phyloP scores from a whole-genome alignment of 1,140 invertebrate genomes.

The Adoxophyes honmai region DNA sequence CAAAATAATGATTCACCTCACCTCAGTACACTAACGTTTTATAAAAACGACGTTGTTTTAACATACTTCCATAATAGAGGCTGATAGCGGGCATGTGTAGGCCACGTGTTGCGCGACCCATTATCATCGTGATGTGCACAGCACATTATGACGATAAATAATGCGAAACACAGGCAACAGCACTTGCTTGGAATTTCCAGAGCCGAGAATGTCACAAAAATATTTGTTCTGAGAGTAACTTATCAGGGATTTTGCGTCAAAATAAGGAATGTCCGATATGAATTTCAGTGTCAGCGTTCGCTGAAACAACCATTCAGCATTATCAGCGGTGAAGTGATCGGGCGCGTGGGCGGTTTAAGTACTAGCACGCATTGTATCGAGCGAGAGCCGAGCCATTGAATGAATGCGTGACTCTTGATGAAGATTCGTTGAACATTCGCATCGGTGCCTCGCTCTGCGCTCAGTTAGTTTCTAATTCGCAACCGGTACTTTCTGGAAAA shows the following conservation, averaged over 20 bases:
- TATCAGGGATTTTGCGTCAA: no score
- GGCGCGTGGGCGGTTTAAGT: slow-evolving; percentile 4
- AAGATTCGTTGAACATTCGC: slow-evolving; percentile 9
- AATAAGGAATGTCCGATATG: no score
- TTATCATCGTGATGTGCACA: slow-evolving; percentile 3
- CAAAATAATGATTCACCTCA: slow-evolving; percentile 3
- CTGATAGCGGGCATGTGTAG: slow-evolving; percentile 2
- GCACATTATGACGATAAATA: no score
- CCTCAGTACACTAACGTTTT: neutral
- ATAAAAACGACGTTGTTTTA: neutral
- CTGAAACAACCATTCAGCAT: no score
- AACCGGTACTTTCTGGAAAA: slow-evolving; percentile 4
- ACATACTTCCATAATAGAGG: neutral
- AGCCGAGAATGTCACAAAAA: neutral
- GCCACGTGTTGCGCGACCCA: slow-evolving; percentile 8
- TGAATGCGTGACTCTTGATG: slow-evolving; percentile 5
- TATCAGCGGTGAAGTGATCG: no score
- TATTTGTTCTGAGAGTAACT: no score
- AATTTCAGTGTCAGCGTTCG: no score
- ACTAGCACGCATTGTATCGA: slow-evolving; percentile 1
- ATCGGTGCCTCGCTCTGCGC: neutral
- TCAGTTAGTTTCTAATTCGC: slow-evolving; percentile 4
- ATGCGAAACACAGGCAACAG: no score
- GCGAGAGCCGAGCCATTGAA: neutral
- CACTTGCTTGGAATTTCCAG: neutral